Conservation (phyloP, 1,140 invertebrate genomes). For the Pararge aegeria region DNA sequence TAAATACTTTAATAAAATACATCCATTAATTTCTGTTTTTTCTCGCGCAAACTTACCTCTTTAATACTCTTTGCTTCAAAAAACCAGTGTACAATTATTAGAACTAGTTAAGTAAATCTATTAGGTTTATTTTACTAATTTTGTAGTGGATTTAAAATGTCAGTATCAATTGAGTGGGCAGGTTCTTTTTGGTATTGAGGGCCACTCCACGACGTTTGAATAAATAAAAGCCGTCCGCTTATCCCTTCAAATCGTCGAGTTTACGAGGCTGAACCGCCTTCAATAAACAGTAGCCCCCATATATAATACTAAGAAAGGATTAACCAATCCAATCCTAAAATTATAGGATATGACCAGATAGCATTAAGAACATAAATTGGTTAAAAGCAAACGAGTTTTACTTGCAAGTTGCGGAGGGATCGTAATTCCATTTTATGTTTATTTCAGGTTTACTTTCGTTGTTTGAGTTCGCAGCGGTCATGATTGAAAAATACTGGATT, state of each 20-base stretch:
- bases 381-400: conserved; percentile 12
- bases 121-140: no score
- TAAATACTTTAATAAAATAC: no score
- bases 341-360: conserved; percentile 29
- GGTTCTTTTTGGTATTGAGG: not conserved
- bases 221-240: conserved; percentile 7
- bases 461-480: conserved; percentile 25
- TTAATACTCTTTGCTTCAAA: no score
- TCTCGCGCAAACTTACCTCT: no score
- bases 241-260: conserved; percentile 13
- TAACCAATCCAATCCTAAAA: conserved; percentile 31
- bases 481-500: conserved; percentile 46
- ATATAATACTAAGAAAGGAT: conserved; percentile 26
- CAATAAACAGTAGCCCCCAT: conserved; percentile 27
- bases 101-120: no score
- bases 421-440: conserved; percentile 39
- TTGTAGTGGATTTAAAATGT: no score
- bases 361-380: conserved; percentile 33
- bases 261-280: conserved; percentile 19
- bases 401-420: not conserved
- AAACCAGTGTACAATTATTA: no score
- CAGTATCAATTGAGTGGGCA: not conserved
- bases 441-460: conserved; percentile 18
- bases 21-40: no score
- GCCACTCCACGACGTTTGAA: not conserved